A percentile compares a stretch with the other conserved stretches of the same genome.
These are phyloP conservation scores for Malacosoma neustria DNA, from an alignment of 2,888 invertebrate species.

Conservation along the genomic window DNA sequence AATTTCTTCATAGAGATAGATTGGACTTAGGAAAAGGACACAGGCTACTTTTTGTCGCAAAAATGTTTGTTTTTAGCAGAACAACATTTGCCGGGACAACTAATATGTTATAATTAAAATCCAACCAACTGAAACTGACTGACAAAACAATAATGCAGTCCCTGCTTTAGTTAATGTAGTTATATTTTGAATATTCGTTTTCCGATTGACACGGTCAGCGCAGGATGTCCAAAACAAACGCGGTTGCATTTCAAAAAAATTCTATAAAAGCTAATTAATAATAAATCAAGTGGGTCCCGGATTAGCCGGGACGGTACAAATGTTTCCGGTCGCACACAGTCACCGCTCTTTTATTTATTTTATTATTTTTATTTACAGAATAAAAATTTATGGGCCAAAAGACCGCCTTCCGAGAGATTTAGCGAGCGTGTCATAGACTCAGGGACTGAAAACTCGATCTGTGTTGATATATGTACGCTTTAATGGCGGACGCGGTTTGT, in stretches of 20 bases:
- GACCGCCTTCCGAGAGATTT: slow-evolving; percentile 72
- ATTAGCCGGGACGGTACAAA: slow-evolving; percentile 68
- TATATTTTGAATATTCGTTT: neutral
- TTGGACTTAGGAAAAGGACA: no score
- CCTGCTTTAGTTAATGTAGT: neutral
- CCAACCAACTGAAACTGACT: neutral
- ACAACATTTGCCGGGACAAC: neutral
- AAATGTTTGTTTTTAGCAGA: neutral
- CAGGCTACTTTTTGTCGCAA: no score
- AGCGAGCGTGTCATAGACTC: slow-evolving; percentile 68
- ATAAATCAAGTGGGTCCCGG: slow-evolving; percentile 62
- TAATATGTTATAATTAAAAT: no score
- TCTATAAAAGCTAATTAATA: slow-evolving; percentile 57
- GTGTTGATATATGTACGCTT: slow-evolving; percentile 61
- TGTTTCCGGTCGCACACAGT: slow-evolving; percentile 60
- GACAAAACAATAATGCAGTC: neutral
- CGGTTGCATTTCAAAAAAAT: slow-evolving; percentile 30
- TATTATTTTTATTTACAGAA: slow-evolving; percentile 70
- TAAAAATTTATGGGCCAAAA: slow-evolving; percentile 62
- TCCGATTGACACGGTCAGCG: slow-evolving; percentile 1
- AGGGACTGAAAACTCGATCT: slow-evolving; percentile 55
- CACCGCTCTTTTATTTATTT: slow-evolving; percentile 55
- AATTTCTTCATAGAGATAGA: no score
- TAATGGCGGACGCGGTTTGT: slow-evolving; percentile 53
- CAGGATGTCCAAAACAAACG: slow-evolving; percentile 27